phyloP scores from a whole-genome alignment of 2,888 invertebrate species.

The Trachelus troglodyta region DNA sequence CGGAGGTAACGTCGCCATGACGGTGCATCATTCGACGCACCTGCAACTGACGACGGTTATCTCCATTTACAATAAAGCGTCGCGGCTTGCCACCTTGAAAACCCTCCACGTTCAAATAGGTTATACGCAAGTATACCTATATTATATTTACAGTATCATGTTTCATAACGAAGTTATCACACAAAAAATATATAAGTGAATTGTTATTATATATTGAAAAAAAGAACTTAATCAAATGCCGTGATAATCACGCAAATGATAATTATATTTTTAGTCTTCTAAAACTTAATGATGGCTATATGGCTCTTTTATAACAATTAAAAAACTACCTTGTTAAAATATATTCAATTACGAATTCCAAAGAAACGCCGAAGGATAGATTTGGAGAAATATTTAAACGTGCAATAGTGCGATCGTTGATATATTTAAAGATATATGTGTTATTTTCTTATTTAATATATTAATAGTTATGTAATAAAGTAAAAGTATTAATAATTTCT shows the following conservation, averaged over 20 bases:
- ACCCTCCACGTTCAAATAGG: neutral
- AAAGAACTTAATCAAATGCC: neutral
- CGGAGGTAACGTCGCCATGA: slow-evolving; percentile 82
- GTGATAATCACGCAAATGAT: neutral
- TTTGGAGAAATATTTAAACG: neutral
- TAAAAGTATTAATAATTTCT: neutral
- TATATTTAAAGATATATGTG: neutral
- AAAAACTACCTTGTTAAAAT: neutral
- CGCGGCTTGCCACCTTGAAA: neutral
- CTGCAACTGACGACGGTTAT: neutral
- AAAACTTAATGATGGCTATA: neutral
- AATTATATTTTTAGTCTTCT: neutral
- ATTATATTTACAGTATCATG: neutral
- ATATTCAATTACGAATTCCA: neutral
- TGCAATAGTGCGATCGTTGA: neutral
- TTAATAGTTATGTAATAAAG: neutral
- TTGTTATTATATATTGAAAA: neutral
- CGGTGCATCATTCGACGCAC: slow-evolving; percentile 39
- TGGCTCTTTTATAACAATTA: neutral
- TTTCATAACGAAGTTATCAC: neutral
- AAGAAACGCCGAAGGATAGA: neutral
- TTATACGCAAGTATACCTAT: neutral
- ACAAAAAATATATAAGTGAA: neutral
- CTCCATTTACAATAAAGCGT: neutral
- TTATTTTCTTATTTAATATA: neutral